These are phyloP conservation scores for Gambelia wislizenii DNA, from an alignment of 2,797 vertebrate species.

Conservation along the genomic window DNA sequence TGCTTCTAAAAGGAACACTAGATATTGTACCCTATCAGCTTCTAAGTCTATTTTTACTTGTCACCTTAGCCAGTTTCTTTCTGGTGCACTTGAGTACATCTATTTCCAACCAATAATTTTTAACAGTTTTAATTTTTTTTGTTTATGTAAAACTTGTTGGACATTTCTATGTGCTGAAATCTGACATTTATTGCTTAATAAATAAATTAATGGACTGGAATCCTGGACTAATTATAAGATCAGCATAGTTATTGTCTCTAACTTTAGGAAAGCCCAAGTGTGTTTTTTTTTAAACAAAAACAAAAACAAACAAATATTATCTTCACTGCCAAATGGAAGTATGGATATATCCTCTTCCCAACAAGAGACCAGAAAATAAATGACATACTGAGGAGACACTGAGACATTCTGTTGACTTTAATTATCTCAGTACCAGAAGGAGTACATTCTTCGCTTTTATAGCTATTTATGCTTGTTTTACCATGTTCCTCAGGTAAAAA, in stretches of 20 bases:
- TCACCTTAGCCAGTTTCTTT: neutral
- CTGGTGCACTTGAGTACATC: neutral
- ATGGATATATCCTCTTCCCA: neutral
- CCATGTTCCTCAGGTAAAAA: slow-evolving; percentile 41
- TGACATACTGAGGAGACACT: slow-evolving; percentile 28
- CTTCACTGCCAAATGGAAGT: slow-evolving; percentile 41
- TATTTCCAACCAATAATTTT: slow-evolving; percentile 57
- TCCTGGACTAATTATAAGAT: neutral
- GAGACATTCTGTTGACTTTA: slow-evolving; percentile 54
- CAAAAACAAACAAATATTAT: slow-evolving; percentile 33
- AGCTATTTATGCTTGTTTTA: slow-evolving; percentile 43
- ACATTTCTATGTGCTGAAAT: slow-evolving; percentile 28
- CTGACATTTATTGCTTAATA: slow-evolving; percentile 19
- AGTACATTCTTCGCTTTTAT: slow-evolving; percentile 41
- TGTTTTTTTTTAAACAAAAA: slow-evolving; percentile 15
- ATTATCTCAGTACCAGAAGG: slow-evolving; percentile 51
- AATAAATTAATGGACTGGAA: slow-evolving; percentile 31
- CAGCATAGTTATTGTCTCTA: neutral
- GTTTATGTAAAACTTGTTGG: slow-evolving; percentile 16
- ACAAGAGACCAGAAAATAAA: slow-evolving; percentile 49
- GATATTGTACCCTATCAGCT: accelerated
- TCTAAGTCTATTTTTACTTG: neutral
- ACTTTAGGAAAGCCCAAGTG: slow-evolving; percentile 28
- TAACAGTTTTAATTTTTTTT: slow-evolving; percentile 21
- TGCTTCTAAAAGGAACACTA: slow-evolving; percentile 14